Conservation (phyloP, 2,113 vertebrate species). For the Thunnus maccoyii region DNA sequence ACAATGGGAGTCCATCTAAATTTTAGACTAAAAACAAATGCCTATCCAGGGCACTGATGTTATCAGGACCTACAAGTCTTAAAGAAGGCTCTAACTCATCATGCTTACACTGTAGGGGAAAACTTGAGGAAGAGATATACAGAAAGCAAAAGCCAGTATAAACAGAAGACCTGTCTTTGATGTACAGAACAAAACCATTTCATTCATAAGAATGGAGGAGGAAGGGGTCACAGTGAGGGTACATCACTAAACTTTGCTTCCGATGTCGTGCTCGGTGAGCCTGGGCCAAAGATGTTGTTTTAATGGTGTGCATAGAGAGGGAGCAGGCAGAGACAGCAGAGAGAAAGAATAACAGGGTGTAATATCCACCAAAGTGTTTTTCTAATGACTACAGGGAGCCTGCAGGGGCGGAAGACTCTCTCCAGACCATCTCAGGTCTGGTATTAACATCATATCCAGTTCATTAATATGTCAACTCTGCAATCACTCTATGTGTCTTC, state of each 20-base stretch:
- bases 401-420: constrained; percentile 64
- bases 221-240: constrained; percentile 52
- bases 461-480: constrained; percentile 69
- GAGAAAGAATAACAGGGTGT: constrained; percentile 80
- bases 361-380: constrained; percentile 82
- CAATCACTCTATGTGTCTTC: constrained; percentile 53
- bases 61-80: constrained; percentile 28
- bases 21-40: constrained; percentile 30
- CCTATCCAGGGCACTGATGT: constrained; percentile 27
- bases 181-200: constrained; percentile 54
- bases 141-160: constrained; percentile 45
- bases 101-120: constrained; percentile 22
- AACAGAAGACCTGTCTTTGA: constrained; percentile 62
- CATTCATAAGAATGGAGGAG: constrained; percentile 57
- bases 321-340: constrained; percentile 70
- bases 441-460: constrained; percentile 66
- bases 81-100: constrained; percentile 18
- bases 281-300: constrained; percentile 74
- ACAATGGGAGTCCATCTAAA: constrained; percentile 2
- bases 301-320: constrained; percentile 72
- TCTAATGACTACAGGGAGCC: constrained; percentile 76
- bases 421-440: constrained; percentile 66
- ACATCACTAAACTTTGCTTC: constrained; percentile 60
- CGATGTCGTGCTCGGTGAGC: constrained; percentile 55
- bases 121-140: constrained; percentile 20